Conservation (phyloP, 2,888 invertebrate genomes). For the Agrochola macilenta region DNA sequence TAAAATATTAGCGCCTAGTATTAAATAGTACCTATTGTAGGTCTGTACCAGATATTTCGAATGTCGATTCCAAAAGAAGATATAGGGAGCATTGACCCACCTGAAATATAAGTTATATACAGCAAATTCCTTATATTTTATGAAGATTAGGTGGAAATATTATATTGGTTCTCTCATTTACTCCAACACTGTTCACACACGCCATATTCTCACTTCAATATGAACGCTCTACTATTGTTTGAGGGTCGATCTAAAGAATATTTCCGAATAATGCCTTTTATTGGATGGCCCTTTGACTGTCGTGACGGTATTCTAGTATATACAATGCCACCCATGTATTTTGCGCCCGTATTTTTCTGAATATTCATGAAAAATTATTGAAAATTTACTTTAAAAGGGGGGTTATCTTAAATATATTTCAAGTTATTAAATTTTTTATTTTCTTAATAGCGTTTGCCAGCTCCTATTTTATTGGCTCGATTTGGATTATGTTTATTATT, state of each 20-base stretch:
- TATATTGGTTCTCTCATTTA: constrained; percentile 2
- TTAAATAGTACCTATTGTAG: too few relatives aligned
- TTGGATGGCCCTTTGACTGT: constrained; percentile 24
- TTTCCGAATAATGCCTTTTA: constrained; percentile 50
- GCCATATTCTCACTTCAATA: constrained; percentile 47
- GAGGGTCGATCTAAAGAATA: constrained; percentile 49
- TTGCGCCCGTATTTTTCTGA: too few relatives aligned
- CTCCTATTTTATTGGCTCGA: too few relatives aligned
- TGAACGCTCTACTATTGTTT: constrained; percentile 49
- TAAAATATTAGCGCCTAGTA: background rate
- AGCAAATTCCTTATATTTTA: background rate
- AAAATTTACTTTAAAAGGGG: too few relatives aligned
- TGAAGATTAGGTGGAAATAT: background rate
- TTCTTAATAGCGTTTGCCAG: too few relatives aligned
- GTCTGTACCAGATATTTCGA: background rate
- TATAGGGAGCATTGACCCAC: background rate
- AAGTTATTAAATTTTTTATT: too few relatives aligned
- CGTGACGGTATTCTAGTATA: background rate
- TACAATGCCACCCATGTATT: background rate
- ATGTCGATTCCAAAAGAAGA: background rate
- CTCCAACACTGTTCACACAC: constrained; percentile 11
- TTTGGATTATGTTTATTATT: too few relatives aligned
- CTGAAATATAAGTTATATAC: background rate
- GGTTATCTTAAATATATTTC: too few relatives aligned
- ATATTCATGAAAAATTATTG: too few relatives aligned